Evolutionary conservation across 2,888 invertebrate genomes (phyloP).

Genomic region (Nebria salina): DNA sequence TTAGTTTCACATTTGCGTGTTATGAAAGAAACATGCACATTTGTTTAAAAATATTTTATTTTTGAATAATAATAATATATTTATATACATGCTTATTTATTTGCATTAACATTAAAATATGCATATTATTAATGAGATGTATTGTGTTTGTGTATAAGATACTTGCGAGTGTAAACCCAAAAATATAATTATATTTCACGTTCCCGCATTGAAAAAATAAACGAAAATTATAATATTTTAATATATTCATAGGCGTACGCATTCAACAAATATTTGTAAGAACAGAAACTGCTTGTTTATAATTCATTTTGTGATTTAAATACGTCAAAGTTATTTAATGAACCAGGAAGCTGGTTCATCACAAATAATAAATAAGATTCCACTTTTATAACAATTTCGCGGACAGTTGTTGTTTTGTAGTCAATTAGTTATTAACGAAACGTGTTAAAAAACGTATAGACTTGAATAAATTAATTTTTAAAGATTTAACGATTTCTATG

Average conservation of each 20-base stretch:
- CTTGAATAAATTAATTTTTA: too few species aligned
- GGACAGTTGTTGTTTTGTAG: too few species aligned
- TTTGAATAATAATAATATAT: constrained; percentile 13
- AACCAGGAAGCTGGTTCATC: too few species aligned
- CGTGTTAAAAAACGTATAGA: too few species aligned
- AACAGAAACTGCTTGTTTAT: not conserved
- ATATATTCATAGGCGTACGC: not conserved
- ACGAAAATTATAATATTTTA: not conserved
- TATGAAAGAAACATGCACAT: not conserved
- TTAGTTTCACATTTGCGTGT: not conserved
- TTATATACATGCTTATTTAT: constrained; percentile 22
- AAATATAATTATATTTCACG: constrained; percentile 15
- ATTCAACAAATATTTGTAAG: not conserved
- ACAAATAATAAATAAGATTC: too few species aligned
- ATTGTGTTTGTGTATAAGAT: not conserved
- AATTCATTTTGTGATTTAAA: too few species aligned
- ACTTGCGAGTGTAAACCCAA: constrained; percentile 10
- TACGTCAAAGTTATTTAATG: too few species aligned
- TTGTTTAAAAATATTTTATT: constrained; percentile 1
- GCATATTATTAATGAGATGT: not conserved
- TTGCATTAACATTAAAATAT: constrained; percentile 23
- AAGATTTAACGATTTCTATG: too few species aligned
- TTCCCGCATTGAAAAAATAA: not conserved
- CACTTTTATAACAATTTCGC: too few species aligned
- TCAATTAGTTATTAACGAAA: too few species aligned